Conservation (phyloP, 1,140 invertebrate species). For the Yoshiicerus persimilis region DNA sequence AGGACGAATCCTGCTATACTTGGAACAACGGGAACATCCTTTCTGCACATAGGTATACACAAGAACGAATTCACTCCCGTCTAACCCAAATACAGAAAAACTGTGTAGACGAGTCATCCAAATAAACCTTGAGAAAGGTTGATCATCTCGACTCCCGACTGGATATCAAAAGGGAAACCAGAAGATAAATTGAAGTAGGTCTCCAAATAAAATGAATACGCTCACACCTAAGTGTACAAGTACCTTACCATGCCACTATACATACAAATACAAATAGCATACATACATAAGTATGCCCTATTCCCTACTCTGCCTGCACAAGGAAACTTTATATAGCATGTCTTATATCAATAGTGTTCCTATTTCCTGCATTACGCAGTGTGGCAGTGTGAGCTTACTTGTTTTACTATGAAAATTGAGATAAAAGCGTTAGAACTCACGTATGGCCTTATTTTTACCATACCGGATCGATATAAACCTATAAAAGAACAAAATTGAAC, state of each 20-base stretch:
- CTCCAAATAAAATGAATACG: neutral
- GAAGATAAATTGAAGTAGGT: neutral
- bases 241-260: neutral
- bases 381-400: no score
- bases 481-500: neutral
- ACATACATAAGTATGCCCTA: no score
- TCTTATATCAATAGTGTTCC: no score
- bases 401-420: neutral
- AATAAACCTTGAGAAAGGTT: constrained; percentile 6
- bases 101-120: neutral
- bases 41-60: neutral
- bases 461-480: neutral
- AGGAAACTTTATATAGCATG: no score
- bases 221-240: neutral
- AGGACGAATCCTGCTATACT: neutral
- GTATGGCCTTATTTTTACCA: neutral
- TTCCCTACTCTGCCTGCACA: no score
- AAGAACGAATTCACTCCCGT: neutral
- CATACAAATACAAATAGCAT: no score
- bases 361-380: neutral
- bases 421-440: neutral
- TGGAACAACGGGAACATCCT: neutral
- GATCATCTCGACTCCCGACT: neutral
- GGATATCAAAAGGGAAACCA: neutral
- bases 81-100: neutral